Evolutionary conservation across 2,888 invertebrate species (phyloP), one percentile per base, ranked within the genome.

Genomic region (Ommatoiulus sabulosus): DNA sequence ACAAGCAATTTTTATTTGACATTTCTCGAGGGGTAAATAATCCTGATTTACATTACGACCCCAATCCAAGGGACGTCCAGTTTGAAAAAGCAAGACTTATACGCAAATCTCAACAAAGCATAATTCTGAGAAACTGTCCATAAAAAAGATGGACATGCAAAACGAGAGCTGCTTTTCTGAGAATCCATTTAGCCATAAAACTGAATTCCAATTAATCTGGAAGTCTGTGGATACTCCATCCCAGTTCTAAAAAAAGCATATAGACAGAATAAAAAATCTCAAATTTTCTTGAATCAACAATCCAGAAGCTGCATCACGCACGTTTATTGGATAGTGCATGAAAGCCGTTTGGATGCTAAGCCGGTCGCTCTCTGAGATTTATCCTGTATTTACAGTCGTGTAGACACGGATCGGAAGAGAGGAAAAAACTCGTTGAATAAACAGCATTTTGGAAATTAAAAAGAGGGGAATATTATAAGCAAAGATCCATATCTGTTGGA

Each of bases 371-470:
- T 63, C 63, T n/a, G 20, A 63, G 20, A 63, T 63, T n/a, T 63
- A 63, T 63, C n/a, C 63, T n/a, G n/a, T 63, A 63, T 63, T 63
- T 63, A 63, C 63, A 63, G 63, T 63, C 63, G 63, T 63, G 63
- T 63, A 63, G 63, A 63, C 63, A 63, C 63, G 63, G n/a, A 63
- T 63, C 17, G 63, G 63, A 63, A 63, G 20, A 8, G n/a, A 17
- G 63, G 8, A 63, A 63, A 20, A 63, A 63, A 20, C 63, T 20
- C 20, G 63, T 6, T 63, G 63, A 63, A 63, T 63, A 63, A 20
- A 63, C 63, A 63, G 63, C 63, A 20, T 63, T 63, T 63, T n/a
- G 20, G 63, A 63, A 63, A 63, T 63, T 63, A 63, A 63, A 63
- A 63, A 63, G 63, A 63, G 63, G 63, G 63, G 63, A 63, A 63